These are phyloP conservation scores for Rhamphomyia laevipes DNA, from an alignment of 2,888 invertebrate genomes.

Conservation along the genomic window DNA sequence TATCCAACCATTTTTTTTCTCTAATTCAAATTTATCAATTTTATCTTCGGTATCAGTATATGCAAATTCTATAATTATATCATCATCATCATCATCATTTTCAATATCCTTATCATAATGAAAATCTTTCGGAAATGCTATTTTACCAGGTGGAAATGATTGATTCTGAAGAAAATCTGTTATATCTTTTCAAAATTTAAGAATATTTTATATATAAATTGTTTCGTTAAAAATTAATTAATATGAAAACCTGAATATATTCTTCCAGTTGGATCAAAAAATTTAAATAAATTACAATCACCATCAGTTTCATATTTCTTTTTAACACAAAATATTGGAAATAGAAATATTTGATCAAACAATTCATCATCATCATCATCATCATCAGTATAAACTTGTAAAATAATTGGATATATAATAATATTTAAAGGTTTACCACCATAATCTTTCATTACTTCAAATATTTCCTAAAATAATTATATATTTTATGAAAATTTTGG, in stretches of 20 bases:
- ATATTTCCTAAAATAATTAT: not conserved
- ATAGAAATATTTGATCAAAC: not conserved
- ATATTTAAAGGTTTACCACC: not conserved
- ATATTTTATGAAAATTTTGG: not conserved
- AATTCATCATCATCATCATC: not conserved
- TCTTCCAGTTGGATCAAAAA: not conserved
- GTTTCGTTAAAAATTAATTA: not conserved
- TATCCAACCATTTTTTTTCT: not conserved
- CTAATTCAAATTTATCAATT: not conserved
- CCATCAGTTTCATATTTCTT: not conserved
- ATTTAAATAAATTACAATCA: not conserved
- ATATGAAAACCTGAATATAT: not conserved
- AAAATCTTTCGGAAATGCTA: not conserved
- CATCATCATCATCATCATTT: not conserved
- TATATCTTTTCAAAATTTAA: not conserved
- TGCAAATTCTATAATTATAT: not conserved
- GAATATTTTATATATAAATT: not conserved
- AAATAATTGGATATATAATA: not conserved
- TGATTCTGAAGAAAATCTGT: not conserved
- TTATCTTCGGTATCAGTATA: not conserved
- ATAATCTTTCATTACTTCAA: not conserved
- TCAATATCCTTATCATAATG: not conserved
- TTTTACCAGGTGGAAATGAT: not conserved
- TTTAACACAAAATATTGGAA: conserved; percentile 1
- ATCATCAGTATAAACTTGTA: not conserved